These are phyloP conservation scores for Pollenia griseotomentosa DNA, from an alignment of 2,888 invertebrate species.

Conservation along the genomic window DNA sequence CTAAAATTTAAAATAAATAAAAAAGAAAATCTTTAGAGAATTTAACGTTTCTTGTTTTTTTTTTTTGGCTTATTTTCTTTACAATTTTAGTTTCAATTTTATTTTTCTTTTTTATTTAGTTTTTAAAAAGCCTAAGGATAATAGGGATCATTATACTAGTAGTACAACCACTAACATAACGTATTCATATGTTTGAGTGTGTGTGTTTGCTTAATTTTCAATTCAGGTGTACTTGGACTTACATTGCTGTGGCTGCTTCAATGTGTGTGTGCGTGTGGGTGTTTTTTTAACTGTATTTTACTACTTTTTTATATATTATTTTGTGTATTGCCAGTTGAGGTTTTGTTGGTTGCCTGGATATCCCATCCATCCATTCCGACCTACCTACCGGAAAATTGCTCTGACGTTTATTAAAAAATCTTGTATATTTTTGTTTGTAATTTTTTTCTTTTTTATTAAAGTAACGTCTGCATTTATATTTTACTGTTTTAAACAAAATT, in stretches of 20 bases:
- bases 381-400: neutral
- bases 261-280: neutral
- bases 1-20: neutral
- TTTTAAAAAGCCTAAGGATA: conserved; percentile 54
- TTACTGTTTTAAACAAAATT: neutral
- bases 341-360: neutral
- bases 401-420: conserved; percentile 36
- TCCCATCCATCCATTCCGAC: too few relatives aligned
- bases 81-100: conserved; percentile 21
- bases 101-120: conserved; percentile 29
- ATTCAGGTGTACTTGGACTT: conserved; percentile 12
- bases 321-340: neutral
- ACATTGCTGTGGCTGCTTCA: conserved; percentile 63
- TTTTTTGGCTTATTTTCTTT: neutral
- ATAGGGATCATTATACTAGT: conserved; percentile 35
- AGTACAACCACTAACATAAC: neutral
- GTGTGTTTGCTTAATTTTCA: neutral
- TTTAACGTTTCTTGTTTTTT: neutral
- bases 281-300: neutral
- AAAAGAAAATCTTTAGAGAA: conserved; percentile 2
- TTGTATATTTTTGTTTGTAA: neutral
- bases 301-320: conserved; percentile 4
- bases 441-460: conserved; percentile 15
- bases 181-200: neutral
- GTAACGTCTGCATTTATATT: conserved; percentile 36